These are phyloP conservation scores for Euproctis similis DNA, from an alignment of 2,888 invertebrate species.

Conservation along the genomic window DNA sequence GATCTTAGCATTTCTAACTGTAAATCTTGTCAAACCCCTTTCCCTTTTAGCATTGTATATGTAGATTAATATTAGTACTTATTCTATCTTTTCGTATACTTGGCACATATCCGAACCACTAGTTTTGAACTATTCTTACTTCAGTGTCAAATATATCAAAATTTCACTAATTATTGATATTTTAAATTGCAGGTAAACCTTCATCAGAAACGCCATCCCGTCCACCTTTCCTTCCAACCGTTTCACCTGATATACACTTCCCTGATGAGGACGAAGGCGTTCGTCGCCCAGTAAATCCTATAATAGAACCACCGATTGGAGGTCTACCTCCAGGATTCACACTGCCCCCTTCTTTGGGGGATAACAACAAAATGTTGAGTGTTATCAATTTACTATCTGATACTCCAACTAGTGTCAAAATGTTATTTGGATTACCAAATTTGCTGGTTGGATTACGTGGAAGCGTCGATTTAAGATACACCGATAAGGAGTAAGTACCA, in stretches of 20 bases:
- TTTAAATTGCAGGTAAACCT: constrained; percentile 38
- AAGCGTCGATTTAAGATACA: constrained; percentile 90
- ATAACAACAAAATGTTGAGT: constrained; percentile 63
- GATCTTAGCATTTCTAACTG: too few relatives aligned
- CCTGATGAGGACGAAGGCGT: constrained; percentile 56
- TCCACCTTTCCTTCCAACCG: constrained; percentile 58
- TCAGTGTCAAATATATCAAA: neutral
- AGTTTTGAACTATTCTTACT: neutral
- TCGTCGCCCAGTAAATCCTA: constrained; percentile 38
- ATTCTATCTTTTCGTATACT: too few relatives aligned
- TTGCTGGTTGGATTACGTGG: constrained; percentile 90
- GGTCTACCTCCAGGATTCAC: constrained; percentile 44
- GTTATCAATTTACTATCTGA: constrained; percentile 82
- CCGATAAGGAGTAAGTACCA: constrained; percentile 84
- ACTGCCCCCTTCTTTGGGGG: constrained; percentile 40
- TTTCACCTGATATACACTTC: constrained; percentile 56
- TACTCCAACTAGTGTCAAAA: constrained; percentile 85
- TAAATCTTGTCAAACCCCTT: too few relatives aligned
- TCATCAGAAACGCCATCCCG: constrained; percentile 15
- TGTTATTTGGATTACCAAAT: constrained; percentile 88
- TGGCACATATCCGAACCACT: too few relatives aligned
- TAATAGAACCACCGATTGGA: constrained; percentile 29
- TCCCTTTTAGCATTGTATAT: too few relatives aligned
- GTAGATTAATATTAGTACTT: too few relatives aligned
- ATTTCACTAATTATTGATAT: neutral